A percentile compares a stretch with the other conserved stretches of the same genome.
These are phyloP conservation scores for Grapholita molesta DNA, from an alignment of 1,140 invertebrate species.

Conservation along the genomic window DNA sequence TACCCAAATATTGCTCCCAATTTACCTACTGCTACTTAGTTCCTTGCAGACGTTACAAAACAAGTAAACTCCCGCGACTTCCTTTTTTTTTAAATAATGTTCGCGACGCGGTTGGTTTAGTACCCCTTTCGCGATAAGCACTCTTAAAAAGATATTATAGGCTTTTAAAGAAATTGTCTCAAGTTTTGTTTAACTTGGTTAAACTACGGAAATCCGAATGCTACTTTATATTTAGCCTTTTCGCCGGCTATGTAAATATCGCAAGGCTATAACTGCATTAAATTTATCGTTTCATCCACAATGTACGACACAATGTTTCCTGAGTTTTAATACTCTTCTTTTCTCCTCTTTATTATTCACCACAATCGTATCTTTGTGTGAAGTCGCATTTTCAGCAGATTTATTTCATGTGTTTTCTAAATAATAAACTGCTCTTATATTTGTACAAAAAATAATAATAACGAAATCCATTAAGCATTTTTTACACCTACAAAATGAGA, in stretches of 20 bases:
- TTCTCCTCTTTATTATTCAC: too few relatives aligned
- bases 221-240: slow-evolving; percentile 3
- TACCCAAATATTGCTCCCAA: too few relatives aligned
- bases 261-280: not conserved
- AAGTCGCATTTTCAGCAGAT: too few relatives aligned
- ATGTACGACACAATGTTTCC: too few relatives aligned
- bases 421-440: too few relatives aligned
- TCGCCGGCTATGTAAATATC: not conserved
- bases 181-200: slow-evolving; percentile 23
- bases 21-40: not conserved
- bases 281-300: too few relatives aligned
- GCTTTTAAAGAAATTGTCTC: slow-evolving; percentile 70
- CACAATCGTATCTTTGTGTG: too few relatives aligned
- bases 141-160: slow-evolving; percentile 68
- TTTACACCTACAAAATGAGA: too few relatives aligned
- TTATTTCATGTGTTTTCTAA: too few relatives aligned
- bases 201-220: not conserved
- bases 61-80: slow-evolving; percentile 60
- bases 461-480: too few relatives aligned
- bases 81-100: slow-evolving; percentile 72
- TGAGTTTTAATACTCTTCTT: too few relatives aligned
- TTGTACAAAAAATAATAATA: too few relatives aligned
- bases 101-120: slow-evolving; percentile 58
- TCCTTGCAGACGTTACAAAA: slow-evolving; percentile 42
- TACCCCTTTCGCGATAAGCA: slow-evolving; percentile 62